Base-by-base conservation (phyloP, 1,140 invertebrate genomes). In the Saccostrea cuccullata region DNA sequence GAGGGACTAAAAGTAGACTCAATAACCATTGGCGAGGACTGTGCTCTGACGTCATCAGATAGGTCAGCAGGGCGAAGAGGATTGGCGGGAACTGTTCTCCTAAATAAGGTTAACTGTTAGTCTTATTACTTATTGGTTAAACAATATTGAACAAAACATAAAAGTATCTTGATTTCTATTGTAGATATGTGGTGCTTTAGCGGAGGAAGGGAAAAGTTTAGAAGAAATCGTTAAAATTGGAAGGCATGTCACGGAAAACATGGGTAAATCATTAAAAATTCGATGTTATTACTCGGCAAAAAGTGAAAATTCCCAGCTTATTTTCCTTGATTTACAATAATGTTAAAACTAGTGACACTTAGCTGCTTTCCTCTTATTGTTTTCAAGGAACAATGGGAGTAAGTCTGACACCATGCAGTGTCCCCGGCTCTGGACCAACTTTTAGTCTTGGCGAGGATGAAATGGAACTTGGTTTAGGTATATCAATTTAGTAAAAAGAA, bases 391-490 rank as follows among this genome's bases (percentile, higher is more conserved):
- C 97, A 0, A 96, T 98, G 84, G 97, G 97, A 0, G 95, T 98
- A 30, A 96, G 96, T 88, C 93, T 98, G 58, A 95, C 95, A 20
- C 95, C 97, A 0, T 98, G 97, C 92, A 96, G 96, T 84, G 94
- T 98, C 64, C 97, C 98, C 87, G 96, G 96, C 20, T 90, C 91
- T 94, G 94, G 94, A 2, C 96, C 96, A 0, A 95, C 97, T 86
- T 98, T 98, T 92, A 95, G 96, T 23, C 94, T 98, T 56, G 95
- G 95, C 9, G 85, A 94, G 0, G 96, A 97, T 92, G 96, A 97
- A 94, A 96, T 98, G 94, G 97, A 98, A 95, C 95, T 98, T 17
- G 98, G 98, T 0, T 96, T 98, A 40, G 98, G 98, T 84, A 47
- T 47, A 60, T 60, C 58, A 60, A 60, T 20, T 0, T 2, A 58